Base-by-base conservation (phyloP, 2,888 invertebrate genomes). In the Prosopocoilus inquinatus region DNA sequence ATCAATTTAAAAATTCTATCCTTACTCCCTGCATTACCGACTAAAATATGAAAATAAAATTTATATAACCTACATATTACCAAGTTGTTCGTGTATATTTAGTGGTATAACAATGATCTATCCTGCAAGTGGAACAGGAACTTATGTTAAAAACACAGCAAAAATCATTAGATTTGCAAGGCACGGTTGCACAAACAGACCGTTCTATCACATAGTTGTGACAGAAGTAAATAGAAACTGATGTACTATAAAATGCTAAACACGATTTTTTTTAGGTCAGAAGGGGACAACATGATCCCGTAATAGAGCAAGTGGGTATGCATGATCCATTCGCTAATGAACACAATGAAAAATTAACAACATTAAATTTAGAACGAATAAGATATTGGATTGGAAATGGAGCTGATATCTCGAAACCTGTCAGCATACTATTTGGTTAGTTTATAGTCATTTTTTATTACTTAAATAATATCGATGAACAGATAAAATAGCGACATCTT, bases 141-240 rank as follows among this genome's bases (percentile, higher is more conserved):
- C 75, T 64, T 84, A 80, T 69, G 79, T 76, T 49, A 76, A 73
- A 3, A 76, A 68, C 59, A 82, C 85, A 1, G 80, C 82, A 0
- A 90, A 90, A 82, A 80, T 84, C 13, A 93, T 96, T 60, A 83
- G 94, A 60, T 80, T 96, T 50, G 85, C 87, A 5, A 82, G 87
- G 35, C 85, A 90, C 69, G 98, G 98, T 50, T 98, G 98, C 72
- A 83, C 92, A 0, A 98, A 98, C 73, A 84, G 98, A 59, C 96
- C 96, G 0, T 97, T 97, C 75, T 97, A 82, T 75, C 96, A 96
- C 70, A 89, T 98, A 63, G 92, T 94, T 62, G 91, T 96, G 46
- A 89, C 88, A 70, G 86, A 88, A 72, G 93, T 90, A 82, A 82
- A 81, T 76, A 65, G 20, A 53, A 38, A 9, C 43, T 45, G 13